A percentile compares a stretch with the other conserved stretches of the same genome.
Conservation (phyloP, 1,140 invertebrate genomes). For the silkworm (Bombyx mori) region ASM3026992v2 NC_085126.1:5426501-5427000, state of each 20-base stretch:
- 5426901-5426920: constrained; percentile 28
- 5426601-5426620: no score
- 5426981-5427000: constrained; percentile 41
- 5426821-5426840: constrained; percentile 52
- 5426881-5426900: constrained; percentile 69
- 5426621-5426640: no score
- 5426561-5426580: no score
- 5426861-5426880: constrained; percentile 60
- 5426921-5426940: neutral
- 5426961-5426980: constrained; percentile 48
- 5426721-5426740: no score
- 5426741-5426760: constrained; percentile 15
- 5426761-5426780: constrained; percentile 55
- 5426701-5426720: no score
- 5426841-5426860: constrained; percentile 21
- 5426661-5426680: no score
- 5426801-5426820: constrained; percentile 49
- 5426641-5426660: no score
- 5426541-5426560: no score
- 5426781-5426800: constrained; percentile 58
- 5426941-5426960: constrained; percentile 64
- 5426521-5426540: no score
- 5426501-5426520: no score
- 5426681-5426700: no score
- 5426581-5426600: no score